Conservation (phyloP, 2,113 vertebrate genomes). For the Brachypodius melanocephalos region DNA sequence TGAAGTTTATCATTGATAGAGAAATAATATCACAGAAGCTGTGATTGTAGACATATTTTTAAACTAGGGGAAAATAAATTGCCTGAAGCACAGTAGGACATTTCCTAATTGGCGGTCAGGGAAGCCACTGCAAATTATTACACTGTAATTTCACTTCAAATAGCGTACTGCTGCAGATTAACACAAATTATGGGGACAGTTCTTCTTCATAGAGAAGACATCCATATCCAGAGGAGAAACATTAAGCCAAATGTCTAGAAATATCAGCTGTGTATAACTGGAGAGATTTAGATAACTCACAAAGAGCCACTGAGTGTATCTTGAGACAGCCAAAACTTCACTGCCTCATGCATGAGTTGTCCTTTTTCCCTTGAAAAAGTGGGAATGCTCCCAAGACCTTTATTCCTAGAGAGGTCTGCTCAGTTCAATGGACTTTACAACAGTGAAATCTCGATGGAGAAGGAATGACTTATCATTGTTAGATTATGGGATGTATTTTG, state of each 20-base stretch:
- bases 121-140: not conserved
- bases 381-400: slow-evolving; percentile 7
- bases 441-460: not conserved
- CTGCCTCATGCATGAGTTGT: not conserved
- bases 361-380: not conserved
- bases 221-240: not conserved
- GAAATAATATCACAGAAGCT: not conserved
- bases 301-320: not conserved
- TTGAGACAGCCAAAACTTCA: not conserved
- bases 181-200: not conserved
- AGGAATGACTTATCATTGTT: not conserved
- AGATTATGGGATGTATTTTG: not conserved
- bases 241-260: not conserved
- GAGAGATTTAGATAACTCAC: not conserved
- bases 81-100: not conserved
- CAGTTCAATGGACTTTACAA: not conserved
- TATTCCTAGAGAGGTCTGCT: slow-evolving; percentile 15
- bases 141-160: not conserved
- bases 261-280: not conserved
- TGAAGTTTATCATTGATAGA: not conserved
- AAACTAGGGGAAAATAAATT: not conserved
- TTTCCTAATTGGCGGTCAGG: not conserved
- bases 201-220: not conserved
- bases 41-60: not conserved
- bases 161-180: not conserved